Percentiles rank a stretch among this genome's conserved stretches.
Conservation (phyloP, 1,140 invertebrate species). For the Neomicropteryx cornuta region DNA sequence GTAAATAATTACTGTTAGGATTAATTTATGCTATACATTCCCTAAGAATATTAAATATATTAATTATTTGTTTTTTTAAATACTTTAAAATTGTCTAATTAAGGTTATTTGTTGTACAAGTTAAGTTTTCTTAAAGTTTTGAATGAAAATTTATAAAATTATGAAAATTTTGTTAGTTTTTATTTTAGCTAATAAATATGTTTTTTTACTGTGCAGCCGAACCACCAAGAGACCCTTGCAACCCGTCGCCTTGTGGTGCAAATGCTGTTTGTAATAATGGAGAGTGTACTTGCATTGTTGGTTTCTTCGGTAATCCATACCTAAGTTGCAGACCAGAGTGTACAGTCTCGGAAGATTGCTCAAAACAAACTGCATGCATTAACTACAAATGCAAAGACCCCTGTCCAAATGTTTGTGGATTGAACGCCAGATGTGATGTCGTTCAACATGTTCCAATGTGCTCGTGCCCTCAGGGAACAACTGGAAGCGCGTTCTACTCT, state of each 20-base stretch:
- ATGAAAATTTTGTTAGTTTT: too few relatives aligned
- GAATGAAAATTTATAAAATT: too few relatives aligned
- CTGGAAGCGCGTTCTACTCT: conserved; percentile 49
- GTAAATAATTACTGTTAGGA: too few relatives aligned
- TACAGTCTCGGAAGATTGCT: conserved; percentile 65
- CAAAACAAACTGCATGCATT: conserved; percentile 65
- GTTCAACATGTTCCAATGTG: conserved; percentile 58
- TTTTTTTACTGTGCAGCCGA: too few relatives aligned
- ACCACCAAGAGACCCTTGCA: conserved; percentile 45
- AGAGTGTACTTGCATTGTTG: conserved; percentile 45
- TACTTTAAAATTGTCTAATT: too few relatives aligned
- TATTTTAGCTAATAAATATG: too few relatives aligned
- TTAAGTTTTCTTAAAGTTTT: too few relatives aligned
- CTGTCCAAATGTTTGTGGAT: conserved; percentile 60
- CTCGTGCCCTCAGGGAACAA: conserved; percentile 42
- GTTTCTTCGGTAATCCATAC: conserved; percentile 52
- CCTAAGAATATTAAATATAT: too few relatives aligned
- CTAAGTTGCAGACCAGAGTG: conserved; percentile 58
- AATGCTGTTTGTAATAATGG: conserved; percentile 61
- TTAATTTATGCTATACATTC: too few relatives aligned
- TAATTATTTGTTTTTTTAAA: too few relatives aligned
- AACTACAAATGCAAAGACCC: conserved; percentile 74
- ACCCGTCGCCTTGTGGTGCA: conserved; percentile 63
- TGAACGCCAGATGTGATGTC: conserved; percentile 45
- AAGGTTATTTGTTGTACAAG: too few relatives aligned